These are phyloP conservation scores for Poecilia velifera DNA, from an alignment of 2,797 vertebrate species.

Conservation along the genomic window DNA sequence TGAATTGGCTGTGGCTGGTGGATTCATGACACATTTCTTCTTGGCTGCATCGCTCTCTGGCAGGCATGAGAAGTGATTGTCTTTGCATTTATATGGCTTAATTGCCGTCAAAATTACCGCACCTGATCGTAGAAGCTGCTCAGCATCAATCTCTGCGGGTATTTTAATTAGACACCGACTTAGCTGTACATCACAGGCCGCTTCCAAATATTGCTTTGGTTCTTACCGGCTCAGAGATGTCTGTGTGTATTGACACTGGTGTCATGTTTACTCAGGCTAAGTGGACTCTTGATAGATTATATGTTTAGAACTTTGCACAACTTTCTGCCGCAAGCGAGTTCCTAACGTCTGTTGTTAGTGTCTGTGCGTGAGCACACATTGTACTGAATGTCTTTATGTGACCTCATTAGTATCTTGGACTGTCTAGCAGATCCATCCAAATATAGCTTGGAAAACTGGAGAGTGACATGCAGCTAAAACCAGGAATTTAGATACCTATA, in stretches of 20 bases:
- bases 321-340: slow-evolving; percentile 14
- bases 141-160: not conserved
- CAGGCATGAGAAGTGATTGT: not conserved
- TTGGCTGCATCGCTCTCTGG: slow-evolving; percentile 4
- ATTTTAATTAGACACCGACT: slow-evolving; percentile 21
- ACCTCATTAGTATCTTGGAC: slow-evolving; percentile 44
- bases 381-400: slow-evolving; percentile 18
- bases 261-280: slow-evolving; percentile 56
- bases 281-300: slow-evolving; percentile 35
- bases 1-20: slow-evolving; percentile 27
- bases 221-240: slow-evolving; percentile 3
- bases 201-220: slow-evolving; percentile 10
- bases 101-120: slow-evolving; percentile 24
- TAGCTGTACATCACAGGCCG: not conserved
- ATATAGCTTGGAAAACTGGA: slow-evolving; percentile 50
- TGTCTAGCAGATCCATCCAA: slow-evolving; percentile 54
- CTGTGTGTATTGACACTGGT: slow-evolving; percentile 26
- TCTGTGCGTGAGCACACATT: not conserved
- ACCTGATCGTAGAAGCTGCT: slow-evolving; percentile 28
- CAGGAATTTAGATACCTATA: slow-evolving; percentile 1
- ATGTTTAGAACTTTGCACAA: slow-evolving; percentile 44
- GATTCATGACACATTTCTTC: slow-evolving; percentile 34
- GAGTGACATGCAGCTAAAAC: not conserved
- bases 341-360: slow-evolving; percentile 13
- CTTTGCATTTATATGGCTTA: slow-evolving; percentile 14